Base-by-base conservation (phyloP, 2,113 vertebrate genomes). In the Bufo gargarizans region DNA sequence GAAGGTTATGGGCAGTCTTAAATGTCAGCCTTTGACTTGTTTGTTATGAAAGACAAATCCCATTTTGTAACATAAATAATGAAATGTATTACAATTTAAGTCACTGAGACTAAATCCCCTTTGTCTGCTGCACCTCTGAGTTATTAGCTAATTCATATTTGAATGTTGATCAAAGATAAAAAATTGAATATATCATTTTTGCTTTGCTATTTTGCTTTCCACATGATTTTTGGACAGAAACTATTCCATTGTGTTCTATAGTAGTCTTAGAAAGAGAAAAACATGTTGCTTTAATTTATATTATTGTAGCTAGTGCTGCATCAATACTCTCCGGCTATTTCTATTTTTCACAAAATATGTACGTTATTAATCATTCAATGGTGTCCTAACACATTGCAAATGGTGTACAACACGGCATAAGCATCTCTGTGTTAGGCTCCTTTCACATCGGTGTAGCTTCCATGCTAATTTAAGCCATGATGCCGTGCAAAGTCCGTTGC, bases 141-240 rank as follows among this genome's bases (percentile, higher is more conserved):
- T n/a, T 82, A 82, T 82, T 82, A 59, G 58, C 17, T 63, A 49
- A 2, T 61, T 61, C 79, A 81, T 81, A 81, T 81, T 81, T 82
- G 80, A 82, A 50, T 22, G 80, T 65, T 20, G 80, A 67, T 82
- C 59, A 82, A 65, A 82, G 80, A 49, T 13, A 13, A 8, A 14
- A 33, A 65, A 67, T 50, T 20, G 61, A 67, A 65, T 50, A 22
- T 53, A 79, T 22, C 8, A 79, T n/a, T 56, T 55, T 79, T 56
- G 19, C n/a, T 50, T 11, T 67, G 43, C 4, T 49, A 63, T 82
- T 82, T n/a, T 80, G 55, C 47, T 82, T 82, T 82, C 45, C 45
- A 56, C 20, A 55, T 53, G 3, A 19, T 19, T 65, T 65, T 82
- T 65, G 59, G 59, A 82, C 9, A 67, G 43, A 69, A 16, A 83